Conservation (phyloP, 2,797 vertebrate species). For the Acipenser ruthenus region DNA sequence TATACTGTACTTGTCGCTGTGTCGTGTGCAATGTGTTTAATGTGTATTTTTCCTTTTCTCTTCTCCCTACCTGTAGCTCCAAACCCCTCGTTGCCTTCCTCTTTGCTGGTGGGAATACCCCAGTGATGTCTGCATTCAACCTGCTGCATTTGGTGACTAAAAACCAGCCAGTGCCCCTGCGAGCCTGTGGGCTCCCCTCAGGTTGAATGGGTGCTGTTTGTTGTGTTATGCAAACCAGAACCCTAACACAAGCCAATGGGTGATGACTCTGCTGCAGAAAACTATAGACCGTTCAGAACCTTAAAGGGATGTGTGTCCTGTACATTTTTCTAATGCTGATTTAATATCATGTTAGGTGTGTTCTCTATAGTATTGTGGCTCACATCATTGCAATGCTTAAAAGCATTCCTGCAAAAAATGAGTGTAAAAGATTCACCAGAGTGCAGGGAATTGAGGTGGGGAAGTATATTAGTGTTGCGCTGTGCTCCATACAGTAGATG, state of each 20-base stretch:
- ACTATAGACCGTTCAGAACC: constrained; percentile 12
- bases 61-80: constrained; percentile 68
- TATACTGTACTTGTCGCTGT: not conserved
- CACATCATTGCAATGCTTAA: no score
- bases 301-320: no score
- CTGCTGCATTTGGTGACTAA: constrained; percentile 97
- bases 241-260: constrained; percentile 26
- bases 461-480: no score
- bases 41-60: constrained; percentile 61
- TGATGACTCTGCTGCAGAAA: constrained; percentile 60
- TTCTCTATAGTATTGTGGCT: no score
- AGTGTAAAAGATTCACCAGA: no score
- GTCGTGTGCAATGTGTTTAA: constrained; percentile 51
- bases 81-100: constrained; percentile 62
- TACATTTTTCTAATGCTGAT: no score
- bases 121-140: constrained; percentile 98
- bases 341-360: no score
- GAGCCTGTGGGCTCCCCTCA: constrained; percentile 96
- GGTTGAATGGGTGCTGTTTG: constrained; percentile 77
- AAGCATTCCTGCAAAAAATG: no score
- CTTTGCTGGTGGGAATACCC: constrained; percentile 69
- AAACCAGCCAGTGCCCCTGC: constrained; percentile 89
- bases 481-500: no score
- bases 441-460: no score
- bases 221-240: constrained; percentile 47